phyloP scores from a whole-genome alignment of 2,888 invertebrate species.

The Drosophila atroscutellata region DNA sequence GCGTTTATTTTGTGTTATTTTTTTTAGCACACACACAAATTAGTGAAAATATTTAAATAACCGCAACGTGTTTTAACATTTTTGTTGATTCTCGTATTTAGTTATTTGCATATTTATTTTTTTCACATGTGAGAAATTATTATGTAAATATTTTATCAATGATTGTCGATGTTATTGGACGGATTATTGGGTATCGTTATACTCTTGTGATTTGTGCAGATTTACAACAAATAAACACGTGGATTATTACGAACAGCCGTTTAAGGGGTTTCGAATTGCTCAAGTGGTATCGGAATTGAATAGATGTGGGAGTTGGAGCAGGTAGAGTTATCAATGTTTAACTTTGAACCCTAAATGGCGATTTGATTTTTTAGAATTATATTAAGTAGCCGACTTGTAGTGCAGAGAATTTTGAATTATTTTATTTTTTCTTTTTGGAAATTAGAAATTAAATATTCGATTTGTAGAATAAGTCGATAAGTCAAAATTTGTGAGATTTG shows the following conservation, averaged over 20 bases:
- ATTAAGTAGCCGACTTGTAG: slow-evolving; percentile 3
- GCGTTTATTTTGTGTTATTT: slow-evolving; percentile 34
- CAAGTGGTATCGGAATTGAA: neutral
- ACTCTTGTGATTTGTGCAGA: neutral
- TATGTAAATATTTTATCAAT: slow-evolving; percentile 62
- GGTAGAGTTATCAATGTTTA: neutral
- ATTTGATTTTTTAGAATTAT: neutral
- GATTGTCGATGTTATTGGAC: slow-evolving; percentile 26
- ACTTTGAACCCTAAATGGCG: neutral
- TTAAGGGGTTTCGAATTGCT: neutral
- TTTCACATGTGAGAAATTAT: slow-evolving; percentile 54
- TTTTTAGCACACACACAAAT: slow-evolving; percentile 47
- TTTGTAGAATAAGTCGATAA: neutral
- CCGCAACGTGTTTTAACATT: slow-evolving; percentile 68
- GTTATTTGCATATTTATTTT: neutral
- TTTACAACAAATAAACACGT: slow-evolving; percentile 1
- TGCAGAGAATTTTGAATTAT: no score
- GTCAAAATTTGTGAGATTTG: neutral
- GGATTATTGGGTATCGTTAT: slow-evolving; percentile 32
- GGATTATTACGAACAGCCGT: neutral
- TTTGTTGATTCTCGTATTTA: slow-evolving; percentile 15
- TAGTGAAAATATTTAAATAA: slow-evolving; percentile 73
- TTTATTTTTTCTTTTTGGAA: no score
- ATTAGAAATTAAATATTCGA: neutral
- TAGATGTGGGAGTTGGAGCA: neutral